Evolutionary conservation across 1,140 invertebrate genomes (phyloP), one percentile per base, ranked within the genome.

Genomic region (Ceratosolen fusciceps): DNA sequence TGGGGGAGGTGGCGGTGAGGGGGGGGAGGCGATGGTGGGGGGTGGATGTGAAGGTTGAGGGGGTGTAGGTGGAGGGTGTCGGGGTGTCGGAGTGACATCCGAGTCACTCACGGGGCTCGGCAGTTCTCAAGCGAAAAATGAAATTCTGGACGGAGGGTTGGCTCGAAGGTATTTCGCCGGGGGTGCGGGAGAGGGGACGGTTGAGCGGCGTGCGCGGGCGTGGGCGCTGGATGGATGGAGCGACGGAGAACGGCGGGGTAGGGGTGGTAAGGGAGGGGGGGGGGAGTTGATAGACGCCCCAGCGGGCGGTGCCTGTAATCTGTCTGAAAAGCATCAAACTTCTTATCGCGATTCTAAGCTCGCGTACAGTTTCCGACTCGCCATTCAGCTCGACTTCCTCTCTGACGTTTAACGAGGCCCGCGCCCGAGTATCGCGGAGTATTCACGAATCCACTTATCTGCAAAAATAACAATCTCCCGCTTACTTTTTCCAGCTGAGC

Each of bases 311-410:
- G 76, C 54, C 52, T 73, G 68, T 29, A 79, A 68, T 79, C 24
- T 56, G 31, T 79, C 31, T 37, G 37, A 73, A 72, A 71, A 78
- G 72, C 56, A 60, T 74, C 71, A 74, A 72, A 74, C 58, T 68
- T 56, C 54, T 74, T 79, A 79, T 79, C 70, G 29, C 31, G 47
- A 43, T 56, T 74, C 26, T 65, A 74, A 67, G 34, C 70, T 74
- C 12, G 19, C 34, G 62, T 24, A 29, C 31, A 31, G 34, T n/a
- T 71, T 12, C n/a, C n/a, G 47, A 54, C 10, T 21, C 10, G 12
- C 12, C 39, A n/a, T 68, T 47, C 21, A 21, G 34, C 16, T 76
- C 14, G 39, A n/a, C 29, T 67, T 67, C 39, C 52, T 34, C 34
- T 65, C 12, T 56, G 47, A 76, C n/a, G n/a, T 77, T 47, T 16